These are phyloP conservation scores for Meta bourneti DNA, from an alignment of 2,888 invertebrate species.

Conservation along the genomic window DNA sequence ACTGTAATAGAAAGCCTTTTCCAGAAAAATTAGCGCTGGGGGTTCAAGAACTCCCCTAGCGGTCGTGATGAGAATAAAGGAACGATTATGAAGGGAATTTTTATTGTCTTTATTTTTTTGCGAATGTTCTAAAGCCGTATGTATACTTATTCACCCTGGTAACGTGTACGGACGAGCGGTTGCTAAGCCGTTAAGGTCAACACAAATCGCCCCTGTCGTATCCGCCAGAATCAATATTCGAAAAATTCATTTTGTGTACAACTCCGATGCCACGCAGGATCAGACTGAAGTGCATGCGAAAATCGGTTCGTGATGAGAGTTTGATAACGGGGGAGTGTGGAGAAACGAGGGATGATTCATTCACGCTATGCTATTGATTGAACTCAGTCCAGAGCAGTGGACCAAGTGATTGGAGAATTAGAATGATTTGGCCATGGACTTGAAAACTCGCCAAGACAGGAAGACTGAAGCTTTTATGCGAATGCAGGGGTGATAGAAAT, in stretches of 20 bases:
- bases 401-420: not conserved
- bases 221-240: slow-evolving; percentile 48
- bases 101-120: slow-evolving; percentile 52
- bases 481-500: not conserved
- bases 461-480: not conserved
- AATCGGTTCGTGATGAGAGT: slow-evolving; percentile 3
- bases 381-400: not conserved
- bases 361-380: slow-evolving; percentile 5
- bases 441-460: not conserved
- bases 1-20: slow-evolving; percentile 38
- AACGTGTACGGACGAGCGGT: slow-evolving; percentile 48
- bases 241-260: slow-evolving; percentile 32
- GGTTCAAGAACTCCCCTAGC: slow-evolving; percentile 65
- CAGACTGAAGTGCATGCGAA: not conserved
- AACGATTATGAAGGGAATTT: slow-evolving; percentile 47
- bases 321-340: not conserved
- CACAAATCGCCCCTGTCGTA: slow-evolving; percentile 28
- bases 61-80: slow-evolving; percentile 61
- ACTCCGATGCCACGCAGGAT: slow-evolving; percentile 41
- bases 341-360: not conserved
- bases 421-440: not conserved
- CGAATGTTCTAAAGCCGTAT: slow-evolving; percentile 7
- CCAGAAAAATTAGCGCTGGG: slow-evolving; percentile 30
- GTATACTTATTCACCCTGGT: slow-evolving; percentile 45
- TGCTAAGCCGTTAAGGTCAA: slow-evolving; percentile 56